Evolutionary conservation across 2,888 invertebrate genomes (phyloP), one percentile per base, ranked within the genome.

Genomic region (Psylliodes chrysocephalus): DNA sequence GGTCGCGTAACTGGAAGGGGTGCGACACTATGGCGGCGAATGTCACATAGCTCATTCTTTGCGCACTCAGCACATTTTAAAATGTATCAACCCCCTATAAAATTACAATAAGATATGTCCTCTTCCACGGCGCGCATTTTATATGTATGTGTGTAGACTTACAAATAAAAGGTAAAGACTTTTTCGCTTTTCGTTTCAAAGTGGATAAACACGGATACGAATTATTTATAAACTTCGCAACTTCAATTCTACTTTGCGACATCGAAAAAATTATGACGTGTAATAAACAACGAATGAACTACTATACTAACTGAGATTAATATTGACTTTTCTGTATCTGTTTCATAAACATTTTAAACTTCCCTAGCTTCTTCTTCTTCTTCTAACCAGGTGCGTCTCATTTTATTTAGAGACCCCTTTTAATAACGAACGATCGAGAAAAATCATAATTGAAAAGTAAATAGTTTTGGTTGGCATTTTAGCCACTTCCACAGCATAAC

Each of bases 21-120:
- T 79, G 82, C 81, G 82, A 82, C 82, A 81, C 80, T 73, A 81
- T 82, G 82, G 82, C 82, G 82, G 79, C 82, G 77, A 71, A 79
- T 76, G 81, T 81, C 82, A 82, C 82, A 82, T 82, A 81, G 81
- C 80, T 82, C 82, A 82, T 82, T 82, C 82, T 80, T 80, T 78
- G 81, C 81, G 81, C 81, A 81, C 80, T 82, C 82, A 79, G 81
- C 82, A 82, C 82, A 82, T 82, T 82, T 82, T 82, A 82, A 82
- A 82, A 82, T 82, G 81, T 82, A 82, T 82, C 82, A 82, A 79
- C 80, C 81, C 81, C 75, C 81, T 79, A 82, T 82, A 81, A 82
- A 82, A 82, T 82, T 81, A 81, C 81, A 82, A 82, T 82, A 81
- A 81, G 78, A 80, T 81, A 81, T 81, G 76, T 77, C 68, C 71